Evolutionary conservation across 2,113 vertebrate species (phyloP), one percentile per base, ranked within the genome.

Genomic region (Felis chaus): DNA sequence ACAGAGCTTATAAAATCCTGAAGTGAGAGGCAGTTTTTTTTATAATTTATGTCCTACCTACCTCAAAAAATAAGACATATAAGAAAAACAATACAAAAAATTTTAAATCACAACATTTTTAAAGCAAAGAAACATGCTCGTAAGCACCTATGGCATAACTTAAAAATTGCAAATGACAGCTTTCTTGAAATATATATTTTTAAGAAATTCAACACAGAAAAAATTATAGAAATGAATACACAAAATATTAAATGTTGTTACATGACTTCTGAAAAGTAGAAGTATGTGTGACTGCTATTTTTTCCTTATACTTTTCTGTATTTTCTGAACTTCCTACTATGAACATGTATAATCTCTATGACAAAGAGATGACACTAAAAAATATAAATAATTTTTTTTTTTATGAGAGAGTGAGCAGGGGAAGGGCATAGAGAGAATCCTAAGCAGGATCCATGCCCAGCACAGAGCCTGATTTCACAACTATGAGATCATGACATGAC

Each of bases 41-140:
- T 79, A 18, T 71, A 82, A 81, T 81, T 92, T 92, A n/a, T 53
- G 19, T 50, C 31, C 63, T 63, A 95, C 53, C 27, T 33, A 78
- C n/a, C 45, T 45, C 66, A 90, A 95, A 83, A 89, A 85, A 61
- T 39, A 84, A 93, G 27, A 19, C 31, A 85, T 84, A 45, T 57
- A 84, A 79, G 50, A 93, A 96, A 89, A 91, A 86, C 33, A 50
- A 81, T 31, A 87, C 4, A n/a, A 82, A 69, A 45, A 69, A 91
- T 33, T 81, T 94, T 91, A 86, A 87, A 74, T 21, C 25, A 94
- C 8, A 83, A 23, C 36, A 74, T 41, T 82, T 36, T 80, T 36
- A 76, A 81, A 94, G 29, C 29, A 83, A 90, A 68, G 18, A 92
- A 78, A 69, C 0, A 91, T 63, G 10, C 45, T 50, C 57, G 55